Evolutionary conservation across 1,140 invertebrate species (phyloP).

Genomic region (Eriocheir sinensis): DNA sequence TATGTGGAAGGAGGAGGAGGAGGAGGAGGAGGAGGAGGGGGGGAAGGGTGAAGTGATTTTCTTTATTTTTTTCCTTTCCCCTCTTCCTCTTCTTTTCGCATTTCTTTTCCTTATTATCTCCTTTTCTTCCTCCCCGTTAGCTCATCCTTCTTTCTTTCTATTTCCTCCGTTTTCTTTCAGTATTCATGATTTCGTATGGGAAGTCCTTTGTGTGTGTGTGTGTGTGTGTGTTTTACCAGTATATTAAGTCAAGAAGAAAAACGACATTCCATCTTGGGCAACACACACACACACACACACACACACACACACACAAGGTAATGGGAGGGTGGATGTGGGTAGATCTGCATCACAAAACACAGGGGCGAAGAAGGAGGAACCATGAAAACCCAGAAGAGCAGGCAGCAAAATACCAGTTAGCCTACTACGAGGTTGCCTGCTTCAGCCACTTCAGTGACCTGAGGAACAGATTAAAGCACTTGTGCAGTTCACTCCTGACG

Average conservation of each 20-base stretch:
- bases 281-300: conserved; percentile 23
- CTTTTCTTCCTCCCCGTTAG: background rate
- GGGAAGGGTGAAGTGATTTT: background rate
- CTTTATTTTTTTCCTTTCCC: background rate
- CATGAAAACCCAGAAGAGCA: too few species aligned
- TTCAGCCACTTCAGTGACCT: too few species aligned
- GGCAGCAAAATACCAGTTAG: too few species aligned
- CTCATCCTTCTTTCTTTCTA: background rate
- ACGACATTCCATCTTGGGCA: background rate
- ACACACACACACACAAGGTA: conserved; percentile 7
- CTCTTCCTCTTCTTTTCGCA: background rate
- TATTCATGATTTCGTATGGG: background rate
- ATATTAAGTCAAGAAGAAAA: background rate
- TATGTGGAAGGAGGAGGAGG: background rate
- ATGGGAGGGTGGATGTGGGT: background rate
- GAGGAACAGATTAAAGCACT: too few species aligned
- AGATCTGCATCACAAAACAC: conserved; percentile 24
- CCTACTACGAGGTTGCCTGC: too few species aligned
- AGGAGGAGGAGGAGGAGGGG: background rate
- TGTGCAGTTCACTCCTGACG: too few species aligned
- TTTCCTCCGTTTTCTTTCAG: background rate
- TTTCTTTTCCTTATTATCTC: background rate
- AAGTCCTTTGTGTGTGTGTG: conserved; percentile 8
- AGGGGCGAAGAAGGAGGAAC: too few species aligned
- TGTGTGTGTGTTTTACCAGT: background rate